These are phyloP conservation scores for Botrylloides violaceus DNA, from an alignment of 23 tunicate species.

Conservation along the genomic window DNA sequence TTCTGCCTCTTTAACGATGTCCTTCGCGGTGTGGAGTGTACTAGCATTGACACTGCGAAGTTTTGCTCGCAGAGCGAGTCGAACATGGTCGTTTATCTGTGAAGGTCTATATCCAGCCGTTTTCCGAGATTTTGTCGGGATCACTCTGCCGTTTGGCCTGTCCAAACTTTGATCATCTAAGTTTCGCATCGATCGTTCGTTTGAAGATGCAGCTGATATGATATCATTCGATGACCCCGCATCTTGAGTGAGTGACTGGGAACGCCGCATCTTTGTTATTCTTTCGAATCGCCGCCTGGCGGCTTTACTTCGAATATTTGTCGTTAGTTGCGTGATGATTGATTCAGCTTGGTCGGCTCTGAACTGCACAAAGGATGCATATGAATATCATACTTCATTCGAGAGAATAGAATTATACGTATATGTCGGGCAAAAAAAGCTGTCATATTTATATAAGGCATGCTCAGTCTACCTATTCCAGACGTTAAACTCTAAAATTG, in stretches of 20 bases:
- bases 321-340: conserved; percentile 9
- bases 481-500: no score
- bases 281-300: background rate
- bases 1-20: conserved; percentile 14
- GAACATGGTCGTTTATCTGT: conserved; percentile 10
- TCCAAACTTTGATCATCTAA: background rate
- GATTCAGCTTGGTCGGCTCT: conserved; percentile 27
- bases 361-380: no score
- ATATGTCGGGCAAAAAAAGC: no score
- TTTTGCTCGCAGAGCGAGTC: conserved; percentile 20
- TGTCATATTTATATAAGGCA: no score
- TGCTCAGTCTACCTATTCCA: no score
- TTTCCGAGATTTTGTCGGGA: background rate
- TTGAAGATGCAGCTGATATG: background rate
- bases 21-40: conserved; percentile 22
- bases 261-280: background rate
- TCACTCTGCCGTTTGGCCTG: background rate
- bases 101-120: background rate
- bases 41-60: conserved; percentile 6
- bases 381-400: no score
- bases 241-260: background rate
- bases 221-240: background rate
- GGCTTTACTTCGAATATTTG: conserved; percentile 4
- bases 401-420: no score
- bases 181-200: background rate